Percentiles rank a stretch among this genome's conserved stretches.
These are phyloP conservation scores for Cyclina sinensis DNA, from an alignment of 1,140 invertebrate species.

Conservation along the genomic window DNA sequence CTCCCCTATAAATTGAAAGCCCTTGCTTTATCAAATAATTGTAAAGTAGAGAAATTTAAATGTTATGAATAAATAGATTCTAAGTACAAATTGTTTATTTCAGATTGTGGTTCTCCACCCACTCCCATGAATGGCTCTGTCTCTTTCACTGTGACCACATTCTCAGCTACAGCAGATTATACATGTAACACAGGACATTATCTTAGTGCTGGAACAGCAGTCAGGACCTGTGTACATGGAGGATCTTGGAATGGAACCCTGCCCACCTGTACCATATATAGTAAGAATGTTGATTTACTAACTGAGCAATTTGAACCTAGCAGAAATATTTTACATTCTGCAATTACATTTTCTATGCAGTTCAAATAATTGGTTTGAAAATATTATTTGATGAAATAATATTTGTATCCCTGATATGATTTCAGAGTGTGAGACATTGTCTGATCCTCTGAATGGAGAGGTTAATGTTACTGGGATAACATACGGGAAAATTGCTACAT, in stretches of 20 bases:
- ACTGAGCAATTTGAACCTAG: no score
- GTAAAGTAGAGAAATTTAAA: no score
- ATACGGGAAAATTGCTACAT: neutral
- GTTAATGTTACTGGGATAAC: neutral
- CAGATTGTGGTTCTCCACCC: constrained; percentile 18
- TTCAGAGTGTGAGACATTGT: neutral
- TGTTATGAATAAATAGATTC: no score
- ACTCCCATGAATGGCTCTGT: constrained; percentile 1
- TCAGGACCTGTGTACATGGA: neutral
- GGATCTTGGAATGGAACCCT: constrained; percentile 31
- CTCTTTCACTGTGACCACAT: constrained; percentile 21
- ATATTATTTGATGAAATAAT: no score
- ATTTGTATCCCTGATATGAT: no score
- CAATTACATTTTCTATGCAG: no score
- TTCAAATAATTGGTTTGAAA: no score
- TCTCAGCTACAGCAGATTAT: constrained; percentile 20
- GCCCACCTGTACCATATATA: constrained; percentile 29
- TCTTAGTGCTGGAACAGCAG: neutral
- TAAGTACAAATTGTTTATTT: neutral
- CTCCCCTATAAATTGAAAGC: no score
- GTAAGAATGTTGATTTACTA: neutral
- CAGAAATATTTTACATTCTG: no score
- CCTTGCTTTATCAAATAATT: no score
- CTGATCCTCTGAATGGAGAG: neutral
- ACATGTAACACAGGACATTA: constrained; percentile 31